Conservation (phyloP, 2,888 invertebrate genomes). For the Apamea monoglypha region DNA sequence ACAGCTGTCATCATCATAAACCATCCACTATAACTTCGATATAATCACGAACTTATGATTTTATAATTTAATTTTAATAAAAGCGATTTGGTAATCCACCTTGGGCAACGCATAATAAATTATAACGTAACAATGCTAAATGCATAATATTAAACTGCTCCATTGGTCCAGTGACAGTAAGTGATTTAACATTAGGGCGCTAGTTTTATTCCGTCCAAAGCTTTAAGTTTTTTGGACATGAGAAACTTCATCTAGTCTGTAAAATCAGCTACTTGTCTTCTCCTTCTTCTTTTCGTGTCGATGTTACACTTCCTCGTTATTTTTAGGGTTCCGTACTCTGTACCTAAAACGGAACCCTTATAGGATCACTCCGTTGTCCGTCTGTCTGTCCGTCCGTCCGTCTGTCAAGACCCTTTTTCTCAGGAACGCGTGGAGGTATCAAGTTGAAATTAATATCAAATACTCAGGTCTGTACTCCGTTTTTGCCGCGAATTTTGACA, state of each 20-base stretch:
- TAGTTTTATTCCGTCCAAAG: background rate
- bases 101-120: constrained; percentile 4
- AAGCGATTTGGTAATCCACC: constrained; percentile 14
- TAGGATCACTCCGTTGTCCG: no score
- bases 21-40: background rate
- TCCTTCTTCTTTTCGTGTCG: no score
- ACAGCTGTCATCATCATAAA: constrained; percentile 33
- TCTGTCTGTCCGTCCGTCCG: no score
- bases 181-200: no score
- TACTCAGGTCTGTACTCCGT: no score
- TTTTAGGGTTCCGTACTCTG: no score
- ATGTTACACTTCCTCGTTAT: no score
- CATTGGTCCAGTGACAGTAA: background rate
- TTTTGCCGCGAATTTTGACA: no score
- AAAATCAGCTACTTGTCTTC: background rate
- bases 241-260: background rate
- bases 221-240: background rate
- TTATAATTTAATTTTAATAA: constrained; percentile 1
- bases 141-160: constrained; percentile 1
- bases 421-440: no score
- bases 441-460: no score
- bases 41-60: constrained; percentile 8
- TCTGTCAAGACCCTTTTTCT: no score
- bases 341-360: no score
- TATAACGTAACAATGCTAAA: constrained; percentile 13